Base-by-base conservation (phyloP, 2,888 invertebrate genomes). In the Callyntrura sp. region DNA sequence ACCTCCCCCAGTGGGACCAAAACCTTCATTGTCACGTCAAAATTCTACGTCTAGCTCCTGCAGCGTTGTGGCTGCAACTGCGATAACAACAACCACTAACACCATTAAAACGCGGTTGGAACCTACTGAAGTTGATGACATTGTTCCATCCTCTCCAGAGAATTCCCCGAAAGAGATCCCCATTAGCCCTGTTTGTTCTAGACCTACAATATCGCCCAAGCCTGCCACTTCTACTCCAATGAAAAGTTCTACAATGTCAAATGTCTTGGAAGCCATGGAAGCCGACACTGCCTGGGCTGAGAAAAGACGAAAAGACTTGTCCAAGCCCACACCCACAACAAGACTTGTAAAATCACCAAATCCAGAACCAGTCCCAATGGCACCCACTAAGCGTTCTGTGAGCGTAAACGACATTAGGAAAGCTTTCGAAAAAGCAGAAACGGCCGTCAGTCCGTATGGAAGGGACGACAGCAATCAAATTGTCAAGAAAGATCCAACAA, bases 351-450 rank as follows among this genome's bases (percentile, higher is more conserved):
- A 84, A 65, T 86, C 90, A 12, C 87, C 82, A 55, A 65, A 87
- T 28, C 65, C 85, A 23, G 82, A 83, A 35, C 78, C 85, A 12
- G 70, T 84, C 17, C 81, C 78, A 48, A 88, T 91, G 88, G 82
- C 65, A 62, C 78, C 84, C 0, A 91, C 92, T 1, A 93, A 93
- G 51, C 91, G 95, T 14, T 95, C 95, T 89, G 94, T 94, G 65
- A 95, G 95, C 87, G 96, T 96, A 0, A 96, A 95, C 84, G 96
- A 96, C 93, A 95, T 96, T 93, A 95, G 96, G 90, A 95, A 95
- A 92, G 96, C 95, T 65, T 95, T 96, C 92, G 96, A 96, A 91
- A 95, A 95, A 91, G 94, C 94, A 1, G 95, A 95, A 79, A 92
- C 90, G 17, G 88, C 91, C 25, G 92, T 93, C 4, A 90, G 91